phyloP scores from a whole-genome alignment of 2,113 vertebrate genomes.

The Etheostoma cragini region DNA sequence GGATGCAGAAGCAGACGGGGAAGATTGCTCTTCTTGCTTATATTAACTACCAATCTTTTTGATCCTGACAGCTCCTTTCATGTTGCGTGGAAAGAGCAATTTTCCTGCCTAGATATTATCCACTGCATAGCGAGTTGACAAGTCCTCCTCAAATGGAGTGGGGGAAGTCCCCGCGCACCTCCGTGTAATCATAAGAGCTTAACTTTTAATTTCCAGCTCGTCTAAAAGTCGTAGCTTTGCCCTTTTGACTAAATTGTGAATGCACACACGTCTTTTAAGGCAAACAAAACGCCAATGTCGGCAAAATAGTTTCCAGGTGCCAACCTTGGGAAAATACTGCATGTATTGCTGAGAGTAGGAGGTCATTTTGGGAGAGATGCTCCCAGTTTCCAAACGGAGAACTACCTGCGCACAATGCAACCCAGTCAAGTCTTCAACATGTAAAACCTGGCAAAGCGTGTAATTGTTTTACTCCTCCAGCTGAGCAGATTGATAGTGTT shows the following conservation, averaged over 20 bases:
- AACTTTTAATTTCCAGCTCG: conserved; percentile 28
- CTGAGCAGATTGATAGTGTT: conserved; percentile 59
- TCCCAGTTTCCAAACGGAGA: conserved; percentile 30
- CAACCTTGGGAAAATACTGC: conserved; percentile 24
- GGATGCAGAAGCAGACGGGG: conserved; percentile 20
- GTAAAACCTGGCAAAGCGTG: conserved; percentile 73
- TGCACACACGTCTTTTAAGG: conserved; percentile 14
- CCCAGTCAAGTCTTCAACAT: conserved; percentile 49
- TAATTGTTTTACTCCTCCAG: conserved; percentile 75
- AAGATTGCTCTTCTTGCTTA: conserved; percentile 23
- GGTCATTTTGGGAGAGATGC: conserved; percentile 39
- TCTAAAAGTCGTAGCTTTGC: conserved; percentile 20
- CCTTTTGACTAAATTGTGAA: conserved; percentile 31
- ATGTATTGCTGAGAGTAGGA: conserved; percentile 9
- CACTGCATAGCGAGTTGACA: conserved; percentile 24
- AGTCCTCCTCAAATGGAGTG: neutral
- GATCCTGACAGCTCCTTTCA: conserved; percentile 38
- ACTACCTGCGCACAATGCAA: conserved; percentile 36
- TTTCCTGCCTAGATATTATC: conserved; percentile 13
- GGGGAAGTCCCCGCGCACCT: neutral
- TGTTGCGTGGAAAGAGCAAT: conserved; percentile 34
- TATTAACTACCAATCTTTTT: conserved; percentile 13
- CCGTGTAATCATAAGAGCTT: conserved; percentile 7
- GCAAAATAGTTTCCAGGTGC: conserved; percentile 37
- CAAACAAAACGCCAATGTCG: conserved; percentile 25